Evolutionary conservation across 2,888 invertebrate genomes (phyloP), one percentile per base, ranked within the genome.

Genomic region (Andrena flavipes): DNA sequence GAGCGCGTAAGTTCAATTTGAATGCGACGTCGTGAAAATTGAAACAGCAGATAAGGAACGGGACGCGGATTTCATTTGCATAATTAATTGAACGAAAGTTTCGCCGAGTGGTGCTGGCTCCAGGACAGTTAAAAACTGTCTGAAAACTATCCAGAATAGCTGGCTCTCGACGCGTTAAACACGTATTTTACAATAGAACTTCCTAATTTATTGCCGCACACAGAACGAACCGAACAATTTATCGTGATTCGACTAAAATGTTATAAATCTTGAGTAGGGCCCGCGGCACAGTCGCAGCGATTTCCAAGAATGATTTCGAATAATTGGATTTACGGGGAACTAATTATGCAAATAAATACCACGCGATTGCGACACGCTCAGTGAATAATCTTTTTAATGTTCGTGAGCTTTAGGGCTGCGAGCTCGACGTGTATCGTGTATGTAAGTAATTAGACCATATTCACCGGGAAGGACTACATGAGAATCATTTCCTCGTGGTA

Each of bases 11-110:
- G 49, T 72, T 33, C 30, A 33, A 23, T 59, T 76, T 64, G 23
- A 49, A 59, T 13, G 42, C 51, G 49, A 67, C 60, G 56, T 64
- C 23, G 67, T 3, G 67, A 73, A 51, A 80, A 81, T 81, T 80
- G 73, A 73, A 81, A 80, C 68, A 49, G 67, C 49, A 63, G 72
- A 68, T 79, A 79, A 80, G 67, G 71, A 72, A 72, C 49, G 56
- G 35, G 54, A 20, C 72, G 48, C 30, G 70, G 65, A 80, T 78
- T 79, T 63, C 71, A 81, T 81, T 80, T 73, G 80, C 81, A 80
- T 81, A 81, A 81, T 81, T 81, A 81, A 81, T 81, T 65, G 80
- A 80, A 73, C 73, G 80, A 80, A 80, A 80, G 81, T 81, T 80
- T 69, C 59, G 48, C 26, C 33, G 71, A 29, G 48, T 13, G 13